Evolutionary conservation across 2,797 vertebrate species (phyloP).

Genomic region (Acrossocheilus wenchowensis): DNA sequence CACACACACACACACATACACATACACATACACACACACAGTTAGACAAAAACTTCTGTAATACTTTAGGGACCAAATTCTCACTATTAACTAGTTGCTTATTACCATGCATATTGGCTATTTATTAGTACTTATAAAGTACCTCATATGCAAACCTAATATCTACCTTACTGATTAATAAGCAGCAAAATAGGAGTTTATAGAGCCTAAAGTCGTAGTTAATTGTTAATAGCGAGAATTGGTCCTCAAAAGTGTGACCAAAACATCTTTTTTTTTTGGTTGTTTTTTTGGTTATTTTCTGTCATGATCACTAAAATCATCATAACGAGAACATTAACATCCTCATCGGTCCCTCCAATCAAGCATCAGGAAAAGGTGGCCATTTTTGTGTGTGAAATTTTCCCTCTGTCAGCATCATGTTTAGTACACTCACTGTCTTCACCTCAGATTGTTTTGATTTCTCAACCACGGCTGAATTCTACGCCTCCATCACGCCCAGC

Average conservation of each 20-base stretch:
- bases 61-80: not conserved
- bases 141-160: not conserved
- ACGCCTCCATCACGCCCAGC: constrained; percentile 80
- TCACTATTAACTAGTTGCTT: not conserved
- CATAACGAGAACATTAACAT: not conserved
- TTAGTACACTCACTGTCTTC: constrained; percentile 72
- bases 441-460: constrained; percentile 99
- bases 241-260: not conserved
- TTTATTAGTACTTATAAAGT: not conserved
- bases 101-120: not conserved
- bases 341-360: not conserved
- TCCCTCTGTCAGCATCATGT: constrained; percentile 29
- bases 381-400: not conserved
- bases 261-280: not conserved
- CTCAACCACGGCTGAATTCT: constrained; percentile 94
- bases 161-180: not conserved
- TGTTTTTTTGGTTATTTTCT: not conserved
- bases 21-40: not conserved
- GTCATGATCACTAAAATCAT: not conserved
- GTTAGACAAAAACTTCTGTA: not conserved
- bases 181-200: not conserved
- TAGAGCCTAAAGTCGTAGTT: not conserved
- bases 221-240: not conserved
- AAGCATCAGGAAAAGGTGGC: not conserved
- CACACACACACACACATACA: not conserved